Conservation (phyloP, 2,797 vertebrate species). For the Epinephelus malabaricus region DNA sequence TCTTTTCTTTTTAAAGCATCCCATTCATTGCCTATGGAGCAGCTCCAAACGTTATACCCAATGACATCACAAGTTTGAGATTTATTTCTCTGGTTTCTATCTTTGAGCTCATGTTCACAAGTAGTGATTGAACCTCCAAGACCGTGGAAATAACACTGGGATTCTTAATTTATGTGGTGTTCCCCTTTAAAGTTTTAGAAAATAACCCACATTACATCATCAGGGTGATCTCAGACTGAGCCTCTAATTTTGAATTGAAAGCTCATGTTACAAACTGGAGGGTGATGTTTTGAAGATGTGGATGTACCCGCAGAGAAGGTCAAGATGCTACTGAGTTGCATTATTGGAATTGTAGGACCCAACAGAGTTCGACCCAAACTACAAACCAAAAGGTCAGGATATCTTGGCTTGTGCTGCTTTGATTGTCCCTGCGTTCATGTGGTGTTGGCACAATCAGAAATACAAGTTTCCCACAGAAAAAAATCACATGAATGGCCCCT, state of each 20-base stretch:
- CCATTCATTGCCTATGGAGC: too few species aligned
- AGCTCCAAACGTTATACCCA: too few species aligned
- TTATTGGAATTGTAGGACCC: conserved; percentile 21
- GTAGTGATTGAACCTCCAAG: too few species aligned
- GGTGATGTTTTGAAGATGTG: not conserved
- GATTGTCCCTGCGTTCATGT: not conserved
- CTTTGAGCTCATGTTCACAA: too few species aligned
- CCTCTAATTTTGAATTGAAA: not conserved
- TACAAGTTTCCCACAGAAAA: too few species aligned
- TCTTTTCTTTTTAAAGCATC: too few species aligned
- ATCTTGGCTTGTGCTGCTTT: not conserved
- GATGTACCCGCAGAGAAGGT: not conserved
- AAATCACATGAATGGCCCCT: too few species aligned
- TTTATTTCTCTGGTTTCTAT: too few species aligned
- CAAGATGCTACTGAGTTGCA: not conserved
- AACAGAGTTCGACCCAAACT: not conserved
- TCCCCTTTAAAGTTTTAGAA: not conserved
- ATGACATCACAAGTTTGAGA: too few species aligned
- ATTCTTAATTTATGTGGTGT: too few species aligned
- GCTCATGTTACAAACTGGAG: not conserved
- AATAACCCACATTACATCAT: not conserved
- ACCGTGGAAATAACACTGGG: too few species aligned
- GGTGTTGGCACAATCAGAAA: too few species aligned
- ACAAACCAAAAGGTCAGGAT: not conserved
- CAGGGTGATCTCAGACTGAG: not conserved